Base-by-base conservation (phyloP, 2,888 invertebrate species). In the Ormyrus nitidulus region DNA sequence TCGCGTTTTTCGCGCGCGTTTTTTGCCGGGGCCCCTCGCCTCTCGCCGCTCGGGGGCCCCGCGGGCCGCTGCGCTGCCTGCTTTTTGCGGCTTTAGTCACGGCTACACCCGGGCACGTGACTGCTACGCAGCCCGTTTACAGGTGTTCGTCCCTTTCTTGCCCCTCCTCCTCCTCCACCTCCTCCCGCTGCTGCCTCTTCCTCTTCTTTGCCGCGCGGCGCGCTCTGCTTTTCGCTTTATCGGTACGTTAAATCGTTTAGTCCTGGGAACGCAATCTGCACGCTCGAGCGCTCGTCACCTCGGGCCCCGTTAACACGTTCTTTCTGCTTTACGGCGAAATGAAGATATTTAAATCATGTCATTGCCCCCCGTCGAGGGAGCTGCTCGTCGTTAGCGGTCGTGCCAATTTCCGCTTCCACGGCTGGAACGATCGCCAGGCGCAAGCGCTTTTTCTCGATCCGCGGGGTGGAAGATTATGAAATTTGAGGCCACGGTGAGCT, bases 21-120 rank as follows among this genome's bases (percentile, higher is more conserved):
- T 65, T 66, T 53, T 53, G 44, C 10, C 51, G 68, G 11, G 49
- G 61, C 19, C 62, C 10, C 3, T 6, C 44, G 13, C n/a, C 6
- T 53, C 34, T 53, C 34, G 53, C 13, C 5, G 65, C 48, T 10
- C 13, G 9, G 2, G 19, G 19, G 19, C 19, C 10, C 44, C 49
- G 13, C 62, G 54, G 5, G 51, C 19, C 19, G 19, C 19, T 19
- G 19, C 19, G 34, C 34, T 34, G 34, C 61, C 51, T 1, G 11
- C 6, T 53, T 10, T 66, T 53, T 53, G 44, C 13, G 84, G 83
- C 83, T 86, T 88, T 88, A 84, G 88, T 88, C 86, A 88, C 88
- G 86, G 88, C 85, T 87, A 88, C 87, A 86, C 87, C 88, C 85
- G 88, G 87, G 86, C 88, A 88, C 89, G 88, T 88, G 88, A 89